Conservation (phyloP, 2,888 invertebrate genomes). For the Cryptocephalus moraei region DNA sequence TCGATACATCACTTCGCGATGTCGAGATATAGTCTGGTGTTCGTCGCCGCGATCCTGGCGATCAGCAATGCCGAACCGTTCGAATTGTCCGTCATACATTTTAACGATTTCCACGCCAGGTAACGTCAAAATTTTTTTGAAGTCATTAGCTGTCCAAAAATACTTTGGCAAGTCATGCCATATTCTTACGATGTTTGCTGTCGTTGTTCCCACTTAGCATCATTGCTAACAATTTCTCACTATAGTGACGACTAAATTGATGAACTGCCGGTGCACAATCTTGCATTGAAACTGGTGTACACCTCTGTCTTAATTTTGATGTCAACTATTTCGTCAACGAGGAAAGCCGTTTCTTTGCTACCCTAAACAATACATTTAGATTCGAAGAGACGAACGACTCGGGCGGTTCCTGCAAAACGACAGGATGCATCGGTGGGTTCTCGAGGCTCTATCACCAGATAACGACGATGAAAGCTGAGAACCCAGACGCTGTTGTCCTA, state of each 20-base stretch:
- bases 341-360: not conserved
- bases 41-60: not conserved
- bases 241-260: too few relatives aligned
- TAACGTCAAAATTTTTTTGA: slow-evolving; percentile 22
- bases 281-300: too few relatives aligned
- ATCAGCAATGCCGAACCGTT: slow-evolving; percentile 21
- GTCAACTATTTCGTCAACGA: too few relatives aligned
- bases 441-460: slow-evolving; percentile 53
- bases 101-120: slow-evolving; percentile 51
- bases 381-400: slow-evolving; percentile 14
- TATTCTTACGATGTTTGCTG: too few relatives aligned
- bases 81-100: slow-evolving; percentile 46
- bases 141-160: too few relatives aligned
- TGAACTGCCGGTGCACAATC: too few relatives aligned
- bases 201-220: too few relatives aligned
- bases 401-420: slow-evolving; percentile 24
- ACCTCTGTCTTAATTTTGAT: too few relatives aligned
- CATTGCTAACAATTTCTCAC: too few relatives aligned
- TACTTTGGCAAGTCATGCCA: too few relatives aligned
- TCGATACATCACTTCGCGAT: too few relatives aligned
- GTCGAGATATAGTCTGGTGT: too few relatives aligned
- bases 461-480: slow-evolving; percentile 33
- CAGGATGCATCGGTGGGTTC: slow-evolving; percentile 58
- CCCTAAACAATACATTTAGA: slow-evolving; percentile 3
- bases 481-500: slow-evolving; percentile 52